Evolutionary conservation across 2,888 invertebrate species (phyloP).

Genomic region (Lasioglossum figueresi): DNA sequence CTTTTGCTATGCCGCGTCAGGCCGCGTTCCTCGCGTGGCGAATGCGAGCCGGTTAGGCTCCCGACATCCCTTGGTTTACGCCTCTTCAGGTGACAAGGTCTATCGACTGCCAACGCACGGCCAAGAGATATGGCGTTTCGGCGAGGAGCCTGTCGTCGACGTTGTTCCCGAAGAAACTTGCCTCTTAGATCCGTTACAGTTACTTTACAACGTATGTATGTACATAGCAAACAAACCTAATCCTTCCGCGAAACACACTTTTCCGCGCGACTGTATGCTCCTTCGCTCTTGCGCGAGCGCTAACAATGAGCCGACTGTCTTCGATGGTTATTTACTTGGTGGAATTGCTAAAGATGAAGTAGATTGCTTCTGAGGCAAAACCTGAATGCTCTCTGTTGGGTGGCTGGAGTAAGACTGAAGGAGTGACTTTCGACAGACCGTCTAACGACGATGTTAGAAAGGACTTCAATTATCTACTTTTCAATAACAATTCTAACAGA

Average conservation of each 20-base stretch:
- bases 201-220: not conserved
- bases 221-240: not conserved
- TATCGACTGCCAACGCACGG: constrained; percentile 46
- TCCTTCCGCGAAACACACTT: not conserved
- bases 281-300: not conserved
- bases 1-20: constrained; percentile 24
- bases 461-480: not conserved
- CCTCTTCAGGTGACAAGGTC: constrained; percentile 32
- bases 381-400: not conserved
- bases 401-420: not conserved
- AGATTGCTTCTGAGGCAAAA: not conserved
- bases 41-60: constrained; percentile 32
- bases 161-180: not conserved
- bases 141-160: not conserved
- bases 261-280: not conserved
- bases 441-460: not conserved
- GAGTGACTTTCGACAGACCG: not conserved
- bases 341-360: constrained; percentile 2
- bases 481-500: not conserved
- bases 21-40: constrained; percentile 43
- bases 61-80: constrained; percentile 29
- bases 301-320: not conserved
- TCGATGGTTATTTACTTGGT: not conserved
- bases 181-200: not conserved
- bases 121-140: constrained; percentile 38